Percentiles rank a stretch among this genome's conserved stretches.
phyloP scores from a whole-genome alignment of 2,113 vertebrate genomes.

The Sylvia atricapilla region DNA sequence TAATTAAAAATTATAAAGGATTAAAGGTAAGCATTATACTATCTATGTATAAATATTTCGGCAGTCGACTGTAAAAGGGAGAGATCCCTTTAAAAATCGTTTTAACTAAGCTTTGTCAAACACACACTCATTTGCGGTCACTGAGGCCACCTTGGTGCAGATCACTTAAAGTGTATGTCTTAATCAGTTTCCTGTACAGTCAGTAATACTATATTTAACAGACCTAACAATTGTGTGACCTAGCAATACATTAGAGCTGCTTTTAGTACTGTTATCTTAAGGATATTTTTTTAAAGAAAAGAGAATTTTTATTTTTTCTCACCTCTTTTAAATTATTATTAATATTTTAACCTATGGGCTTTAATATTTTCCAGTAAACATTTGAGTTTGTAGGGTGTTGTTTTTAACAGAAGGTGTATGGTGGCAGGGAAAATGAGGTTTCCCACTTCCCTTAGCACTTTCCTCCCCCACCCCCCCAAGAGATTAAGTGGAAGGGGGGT shows the following conservation, averaged over 20 bases:
- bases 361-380: conserved; percentile 40
- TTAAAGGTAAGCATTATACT: conserved; percentile 82
- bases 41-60: conserved; percentile 72
- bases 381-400: neutral
- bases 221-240: conserved; percentile 71
- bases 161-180: conserved; percentile 84
- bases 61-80: conserved; percentile 69
- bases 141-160: conserved; percentile 82
- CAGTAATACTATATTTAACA: conserved; percentile 79
- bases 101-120: conserved; percentile 84
- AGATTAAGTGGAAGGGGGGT: conserved; percentile 38
- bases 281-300: neutral
- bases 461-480: neutral
- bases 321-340: neutral
- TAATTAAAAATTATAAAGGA: conserved; percentile 82
- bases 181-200: conserved; percentile 83
- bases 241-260: conserved; percentile 61
- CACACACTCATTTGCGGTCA: conserved; percentile 82
- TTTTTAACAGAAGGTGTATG: conserved; percentile 40
- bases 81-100: conserved; percentile 79
- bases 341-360: neutral
- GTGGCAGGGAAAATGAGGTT: conserved; percentile 59
- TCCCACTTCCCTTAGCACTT: neutral
- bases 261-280: conserved; percentile 54
- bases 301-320: neutral